Conservation (phyloP, 2,113 vertebrate species). For the Rallus limicola region DNA sequence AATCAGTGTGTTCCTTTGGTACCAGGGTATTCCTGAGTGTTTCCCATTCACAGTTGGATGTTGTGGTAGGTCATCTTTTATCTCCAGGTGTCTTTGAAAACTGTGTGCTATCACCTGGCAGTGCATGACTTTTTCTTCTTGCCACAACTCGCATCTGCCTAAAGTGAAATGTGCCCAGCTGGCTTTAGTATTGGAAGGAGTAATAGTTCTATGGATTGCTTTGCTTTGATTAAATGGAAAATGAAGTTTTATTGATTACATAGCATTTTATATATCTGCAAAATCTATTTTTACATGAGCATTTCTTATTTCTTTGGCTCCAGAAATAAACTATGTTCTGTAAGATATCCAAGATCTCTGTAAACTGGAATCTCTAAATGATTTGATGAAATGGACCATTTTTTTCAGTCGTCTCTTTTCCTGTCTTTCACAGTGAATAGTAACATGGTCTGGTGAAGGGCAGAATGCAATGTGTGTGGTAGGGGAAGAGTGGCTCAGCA, state of each 20-base stretch:
- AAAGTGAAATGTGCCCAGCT: background rate
- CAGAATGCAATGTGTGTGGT: background rate
- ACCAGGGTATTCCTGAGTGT: background rate
- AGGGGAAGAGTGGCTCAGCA: background rate
- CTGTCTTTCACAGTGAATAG: background rate
- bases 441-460: background rate
- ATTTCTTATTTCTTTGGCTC: background rate
- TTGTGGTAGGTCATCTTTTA: background rate
- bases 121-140: background rate
- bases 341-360: background rate
- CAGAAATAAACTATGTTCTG: background rate
- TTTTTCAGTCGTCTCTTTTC: background rate
- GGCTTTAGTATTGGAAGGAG: background rate
- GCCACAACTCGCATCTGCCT: background rate
- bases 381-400: background rate
- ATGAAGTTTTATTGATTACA: background rate
- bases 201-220: background rate
- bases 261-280: background rate
- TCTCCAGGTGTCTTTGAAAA: background rate
- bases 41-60: background rate
- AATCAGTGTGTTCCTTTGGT: background rate
- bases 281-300: background rate
- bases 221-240: background rate
- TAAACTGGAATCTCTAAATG: background rate
- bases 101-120: background rate